These are phyloP conservation scores for Nephrotoma guestfalica DNA, from an alignment of 2,888 invertebrate genomes.

Conservation along the genomic window DNA sequence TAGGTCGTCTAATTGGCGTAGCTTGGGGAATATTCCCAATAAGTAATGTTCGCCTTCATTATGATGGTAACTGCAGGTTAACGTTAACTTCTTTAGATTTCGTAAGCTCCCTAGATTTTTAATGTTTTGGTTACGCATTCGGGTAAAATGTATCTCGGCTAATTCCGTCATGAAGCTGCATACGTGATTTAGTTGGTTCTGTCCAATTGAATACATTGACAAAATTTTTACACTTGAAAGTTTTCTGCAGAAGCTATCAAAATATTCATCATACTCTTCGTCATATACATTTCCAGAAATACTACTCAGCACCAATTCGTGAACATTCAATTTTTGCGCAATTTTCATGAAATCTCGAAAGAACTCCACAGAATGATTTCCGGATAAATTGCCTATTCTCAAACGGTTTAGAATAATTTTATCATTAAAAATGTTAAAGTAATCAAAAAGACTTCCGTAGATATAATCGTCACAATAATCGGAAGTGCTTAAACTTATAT, in stretches of 20 bases:
- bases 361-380: background rate
- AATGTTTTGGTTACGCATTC: background rate
- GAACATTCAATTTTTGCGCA: background rate
- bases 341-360: background rate
- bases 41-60: too few species aligned
- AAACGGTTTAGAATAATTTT: background rate
- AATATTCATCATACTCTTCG: too few species aligned
- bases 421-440: background rate
- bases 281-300: background rate
- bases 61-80: too few species aligned
- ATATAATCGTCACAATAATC: background rate
- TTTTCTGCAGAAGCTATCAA: too few species aligned
- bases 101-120: too few species aligned
- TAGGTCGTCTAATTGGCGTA: too few species aligned
- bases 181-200: too few species aligned
- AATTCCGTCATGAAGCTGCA: too few species aligned
- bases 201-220: too few species aligned
- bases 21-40: too few species aligned
- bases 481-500: background rate
- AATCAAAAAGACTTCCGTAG: background rate
- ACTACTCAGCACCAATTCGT: background rate
- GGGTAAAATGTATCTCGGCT: background rate
- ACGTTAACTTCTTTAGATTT: too few species aligned
- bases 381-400: background rate
- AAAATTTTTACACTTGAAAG: too few species aligned